phyloP scores from a whole-genome alignment of 2,797 vertebrate species.

The Hoplostethus atlanticus region DNA sequence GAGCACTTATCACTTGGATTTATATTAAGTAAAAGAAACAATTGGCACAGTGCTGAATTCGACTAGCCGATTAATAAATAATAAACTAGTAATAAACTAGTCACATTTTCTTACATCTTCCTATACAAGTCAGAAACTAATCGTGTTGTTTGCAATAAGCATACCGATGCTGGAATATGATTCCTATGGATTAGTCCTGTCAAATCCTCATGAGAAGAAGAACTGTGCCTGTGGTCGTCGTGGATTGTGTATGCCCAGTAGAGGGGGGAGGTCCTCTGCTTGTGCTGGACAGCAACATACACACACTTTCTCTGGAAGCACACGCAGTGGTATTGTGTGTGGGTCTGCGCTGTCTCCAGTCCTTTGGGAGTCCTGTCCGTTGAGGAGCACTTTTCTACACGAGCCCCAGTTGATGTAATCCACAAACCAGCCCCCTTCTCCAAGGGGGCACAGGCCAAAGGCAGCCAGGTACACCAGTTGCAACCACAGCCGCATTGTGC shows the following conservation, averaged over 20 bases:
- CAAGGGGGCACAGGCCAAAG: conserved; percentile 48
- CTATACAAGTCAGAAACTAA: background rate
- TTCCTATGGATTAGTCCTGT: conserved; percentile 31
- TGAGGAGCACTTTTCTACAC: conserved; percentile 34
- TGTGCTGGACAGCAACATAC: conserved; percentile 33
- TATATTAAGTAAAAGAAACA: too few relatives aligned
- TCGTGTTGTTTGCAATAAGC: conserved; percentile 18
- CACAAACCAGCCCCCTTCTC: conserved; percentile 32
- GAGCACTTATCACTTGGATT: too few relatives aligned
- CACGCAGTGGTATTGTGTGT: conserved; percentile 19
- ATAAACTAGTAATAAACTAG: background rate
- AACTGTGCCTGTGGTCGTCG: background rate
- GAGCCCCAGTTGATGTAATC: conserved; percentile 42
- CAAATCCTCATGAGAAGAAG: conserved; percentile 31
- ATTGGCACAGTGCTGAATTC: too few relatives aligned
- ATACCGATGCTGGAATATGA: conserved; percentile 58
- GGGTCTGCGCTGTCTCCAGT: conserved; percentile 9
- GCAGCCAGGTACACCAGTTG: conserved; percentile 56
- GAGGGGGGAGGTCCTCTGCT: conserved; percentile 28
- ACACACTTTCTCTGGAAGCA: conserved; percentile 21
- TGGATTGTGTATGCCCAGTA: conserved; percentile 33
- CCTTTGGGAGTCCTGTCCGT: conserved; percentile 20
- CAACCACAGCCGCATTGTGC: conserved; percentile 65
- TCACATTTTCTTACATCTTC: too few relatives aligned
- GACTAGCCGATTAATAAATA: too few relatives aligned